These are phyloP conservation scores for Thymelicus lineola DNA, from an alignment of 2,888 invertebrate species.

Conservation along the genomic window DNA sequence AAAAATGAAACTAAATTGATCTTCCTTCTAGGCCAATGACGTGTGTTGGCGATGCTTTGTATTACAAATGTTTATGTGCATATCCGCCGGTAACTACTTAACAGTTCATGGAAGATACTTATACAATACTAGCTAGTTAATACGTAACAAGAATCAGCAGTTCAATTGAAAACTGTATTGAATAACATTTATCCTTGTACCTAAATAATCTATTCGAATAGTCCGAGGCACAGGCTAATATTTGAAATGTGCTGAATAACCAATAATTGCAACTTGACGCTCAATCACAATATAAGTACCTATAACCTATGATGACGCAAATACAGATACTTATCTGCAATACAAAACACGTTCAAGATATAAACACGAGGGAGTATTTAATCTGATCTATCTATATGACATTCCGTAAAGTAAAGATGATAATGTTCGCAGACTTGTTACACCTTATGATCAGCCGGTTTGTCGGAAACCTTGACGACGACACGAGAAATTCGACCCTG, in stretches of 20 bases:
- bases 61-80: too few relatives aligned
- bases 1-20: too few relatives aligned
- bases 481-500: conserved; percentile 61
- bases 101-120: too few relatives aligned
- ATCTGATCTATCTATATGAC: conserved; percentile 23
- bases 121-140: too few relatives aligned
- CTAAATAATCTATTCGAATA: background rate
- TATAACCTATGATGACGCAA: conserved; percentile 20
- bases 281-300: conserved; percentile 3
- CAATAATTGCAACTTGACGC: conserved; percentile 10
- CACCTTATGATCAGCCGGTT: conserved; percentile 22
- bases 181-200: too few relatives aligned
- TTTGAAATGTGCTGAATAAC: background rate
- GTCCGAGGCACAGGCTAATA: too few relatives aligned
- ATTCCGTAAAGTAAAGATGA: conserved; percentile 17
- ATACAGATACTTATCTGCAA: conserved; percentile 14
- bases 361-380: conserved; percentile 18
- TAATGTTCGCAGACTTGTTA: conserved; percentile 21
- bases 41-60: too few relatives aligned
- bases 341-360: background rate
- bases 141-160: too few relatives aligned
- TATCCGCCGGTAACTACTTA: too few relatives aligned
- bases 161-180: too few relatives aligned
- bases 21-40: too few relatives aligned
- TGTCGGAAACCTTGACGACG: conserved; percentile 59